Percentiles rank a stretch among this genome's conserved stretches.
Evolutionary conservation across 2,113 vertebrate genomes (phyloP).

Genomic region (Apteryx mantelli): DNA sequence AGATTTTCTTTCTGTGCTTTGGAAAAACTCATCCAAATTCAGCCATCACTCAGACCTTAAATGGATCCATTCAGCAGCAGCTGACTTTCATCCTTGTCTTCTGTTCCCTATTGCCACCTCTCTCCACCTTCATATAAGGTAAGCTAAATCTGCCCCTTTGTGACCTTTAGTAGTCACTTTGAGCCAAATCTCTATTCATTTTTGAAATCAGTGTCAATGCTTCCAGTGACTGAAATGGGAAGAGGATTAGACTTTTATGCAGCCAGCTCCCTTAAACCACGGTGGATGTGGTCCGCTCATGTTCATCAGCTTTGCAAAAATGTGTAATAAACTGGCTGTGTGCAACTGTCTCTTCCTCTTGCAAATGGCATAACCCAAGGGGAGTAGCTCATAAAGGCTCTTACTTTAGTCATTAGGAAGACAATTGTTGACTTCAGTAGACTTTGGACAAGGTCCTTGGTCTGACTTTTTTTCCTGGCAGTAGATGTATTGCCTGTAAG

Average conservation of each 20-base stretch:
- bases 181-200: not conserved
- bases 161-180: not conserved
- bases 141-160: not conserved
- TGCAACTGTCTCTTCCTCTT: not conserved
- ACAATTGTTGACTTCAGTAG: not conserved
- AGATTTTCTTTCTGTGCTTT: not conserved
- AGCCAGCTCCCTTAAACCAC: not conserved
- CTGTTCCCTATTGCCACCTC: not conserved
- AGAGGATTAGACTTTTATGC: conserved; percentile 27
- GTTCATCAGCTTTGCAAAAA: conserved; percentile 1
- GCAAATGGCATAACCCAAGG: not conserved
- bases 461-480: not conserved
- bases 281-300: not conserved
- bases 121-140: not conserved
- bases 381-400: not conserved
- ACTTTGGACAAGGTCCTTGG: not conserved
- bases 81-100: not conserved
- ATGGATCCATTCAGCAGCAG: not conserved
- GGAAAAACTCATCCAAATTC: not conserved
- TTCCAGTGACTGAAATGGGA: not conserved
- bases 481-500: not conserved
- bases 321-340: not conserved
- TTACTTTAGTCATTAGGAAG: not conserved
- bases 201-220: not conserved
- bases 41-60: not conserved